These are phyloP conservation scores for Synanthedon formicaeformis DNA, from an alignment of 2,888 invertebrate genomes.

Conservation along the genomic window DNA sequence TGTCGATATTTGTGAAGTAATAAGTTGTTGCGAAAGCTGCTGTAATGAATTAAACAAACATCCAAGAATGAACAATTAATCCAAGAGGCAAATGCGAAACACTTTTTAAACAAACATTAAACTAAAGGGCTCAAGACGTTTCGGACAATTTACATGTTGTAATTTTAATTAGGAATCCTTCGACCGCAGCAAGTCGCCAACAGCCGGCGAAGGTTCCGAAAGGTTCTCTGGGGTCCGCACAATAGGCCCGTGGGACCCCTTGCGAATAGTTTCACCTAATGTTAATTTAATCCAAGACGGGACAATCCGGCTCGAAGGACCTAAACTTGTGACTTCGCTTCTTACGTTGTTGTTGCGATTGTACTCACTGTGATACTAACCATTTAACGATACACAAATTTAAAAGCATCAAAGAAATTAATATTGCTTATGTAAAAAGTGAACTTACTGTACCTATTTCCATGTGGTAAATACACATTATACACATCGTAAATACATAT, in stretches of 20 bases:
- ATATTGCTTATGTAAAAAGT: too few relatives aligned
- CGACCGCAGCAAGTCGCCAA: constrained; percentile 36
- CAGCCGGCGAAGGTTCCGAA: constrained; percentile 15
- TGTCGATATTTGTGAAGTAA: too few relatives aligned
- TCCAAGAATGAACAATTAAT: neutral
- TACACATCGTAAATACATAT: too few relatives aligned
- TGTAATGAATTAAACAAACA: too few relatives aligned
- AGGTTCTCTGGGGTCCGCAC: constrained; percentile 16
- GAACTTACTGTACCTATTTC: too few relatives aligned
- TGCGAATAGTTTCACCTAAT: constrained; percentile 59
- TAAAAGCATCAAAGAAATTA: too few relatives aligned
- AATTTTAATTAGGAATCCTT: constrained; percentile 64
- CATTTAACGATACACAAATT: neutral
- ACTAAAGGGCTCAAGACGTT: constrained; percentile 32
- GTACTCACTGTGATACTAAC: constrained; percentile 13
- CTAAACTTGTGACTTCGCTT: constrained; percentile 54
- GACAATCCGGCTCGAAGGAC: constrained; percentile 30
- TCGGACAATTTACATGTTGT: constrained; percentile 59
- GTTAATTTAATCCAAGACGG: constrained; percentile 67
- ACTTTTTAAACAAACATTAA: constrained; percentile 43
- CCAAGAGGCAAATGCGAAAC: constrained; percentile 1
- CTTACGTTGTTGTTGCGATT: constrained; percentile 36
- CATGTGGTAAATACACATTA: too few relatives aligned
- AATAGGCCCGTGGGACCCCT: constrained; percentile 31
- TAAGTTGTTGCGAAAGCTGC: too few relatives aligned